Conservation (phyloP, 2,797 vertebrate species). For the Catharus ustulatus region DNA sequence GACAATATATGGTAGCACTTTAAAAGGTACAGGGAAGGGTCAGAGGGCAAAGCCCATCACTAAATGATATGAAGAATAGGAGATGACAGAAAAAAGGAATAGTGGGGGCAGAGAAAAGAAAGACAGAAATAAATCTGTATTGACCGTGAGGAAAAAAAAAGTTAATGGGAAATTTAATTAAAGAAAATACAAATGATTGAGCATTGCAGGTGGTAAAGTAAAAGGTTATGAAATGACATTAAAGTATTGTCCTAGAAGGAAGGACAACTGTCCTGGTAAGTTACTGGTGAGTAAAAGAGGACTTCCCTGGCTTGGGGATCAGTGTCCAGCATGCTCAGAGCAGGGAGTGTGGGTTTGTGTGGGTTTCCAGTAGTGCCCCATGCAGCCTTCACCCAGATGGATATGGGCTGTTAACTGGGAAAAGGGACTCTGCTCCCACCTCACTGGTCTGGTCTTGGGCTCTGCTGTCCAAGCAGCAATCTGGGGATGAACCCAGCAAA, state of each 20-base stretch:
- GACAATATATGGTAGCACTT: slow-evolving; percentile 61
- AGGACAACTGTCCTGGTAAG: background rate
- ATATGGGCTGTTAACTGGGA: background rate
- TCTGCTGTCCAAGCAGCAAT: background rate
- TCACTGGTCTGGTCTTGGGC: background rate
- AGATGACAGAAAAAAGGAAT: background rate
- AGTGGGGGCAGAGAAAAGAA: background rate
- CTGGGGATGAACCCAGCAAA: background rate
- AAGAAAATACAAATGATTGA: slow-evolving; percentile 25
- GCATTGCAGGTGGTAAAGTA: slow-evolving; percentile 4
- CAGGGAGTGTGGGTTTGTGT: background rate
- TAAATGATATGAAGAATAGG: slow-evolving; percentile 30
- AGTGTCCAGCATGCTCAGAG: background rate
- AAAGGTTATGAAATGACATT: background rate
- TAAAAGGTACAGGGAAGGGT: slow-evolving; percentile 53
- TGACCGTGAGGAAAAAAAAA: slow-evolving; percentile 32
- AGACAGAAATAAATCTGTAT: slow-evolving; percentile 47
- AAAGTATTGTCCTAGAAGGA: background rate
- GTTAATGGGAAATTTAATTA: slow-evolving; percentile 69
- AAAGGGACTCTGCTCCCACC: background rate
- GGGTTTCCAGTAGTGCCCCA: background rate
- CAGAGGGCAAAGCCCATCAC: slow-evolving; percentile 36
- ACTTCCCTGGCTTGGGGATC: background rate
- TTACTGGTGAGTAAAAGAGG: background rate
- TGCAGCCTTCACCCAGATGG: background rate